Base-by-base conservation (phyloP, 2,888 invertebrate species). In the Polymixis lichenea region DNA sequence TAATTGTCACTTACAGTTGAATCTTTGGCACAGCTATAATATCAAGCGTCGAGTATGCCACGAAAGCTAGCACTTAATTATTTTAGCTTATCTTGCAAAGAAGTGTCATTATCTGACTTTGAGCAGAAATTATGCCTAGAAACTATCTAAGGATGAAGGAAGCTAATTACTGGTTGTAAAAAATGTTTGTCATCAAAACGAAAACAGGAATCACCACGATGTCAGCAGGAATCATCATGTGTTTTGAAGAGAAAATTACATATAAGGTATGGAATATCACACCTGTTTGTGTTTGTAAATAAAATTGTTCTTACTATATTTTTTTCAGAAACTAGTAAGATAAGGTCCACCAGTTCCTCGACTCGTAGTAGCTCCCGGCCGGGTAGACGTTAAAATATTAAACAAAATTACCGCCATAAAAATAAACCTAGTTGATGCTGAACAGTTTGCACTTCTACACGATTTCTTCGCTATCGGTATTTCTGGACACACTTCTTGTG, bases 1-100 rank as follows among this genome's bases (percentile, higher is more conserved):
- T 65, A 71, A 65, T 71, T 71, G 51, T 38, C 71, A 25, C 38
- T 71, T 62, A 51, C 9, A 38, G 25, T 65, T 25, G 19, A 38
- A 38, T 53, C 25, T 51, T 65, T 71, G 65, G 65, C 51, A 51
- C 51, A 53, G 25, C 22, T 51, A 38, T 71, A 38, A 70, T 70
- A 49, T 65, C 51, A 51, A 71, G 65, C 6, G 38, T 51, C 22
- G 19, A 51, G 65, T 64, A 64, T 38, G 51, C 51, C 5, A 64
- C 22, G 51, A 53, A 51, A 49, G 11, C 70, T 49, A 38, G 38
- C 38, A 25, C 15, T 64, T 65, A 38, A 65, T 25, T 53, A 71
- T 53, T 71, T 65, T 64, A 51, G 51, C 25, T 64, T 38, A 51
- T 38, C 66, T 71, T 25, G 49, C 32, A 28, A 28, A 58, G 8